Conservation (phyloP, 2,113 vertebrate genomes). For the Psilopsiagon aurifrons region DNA sequence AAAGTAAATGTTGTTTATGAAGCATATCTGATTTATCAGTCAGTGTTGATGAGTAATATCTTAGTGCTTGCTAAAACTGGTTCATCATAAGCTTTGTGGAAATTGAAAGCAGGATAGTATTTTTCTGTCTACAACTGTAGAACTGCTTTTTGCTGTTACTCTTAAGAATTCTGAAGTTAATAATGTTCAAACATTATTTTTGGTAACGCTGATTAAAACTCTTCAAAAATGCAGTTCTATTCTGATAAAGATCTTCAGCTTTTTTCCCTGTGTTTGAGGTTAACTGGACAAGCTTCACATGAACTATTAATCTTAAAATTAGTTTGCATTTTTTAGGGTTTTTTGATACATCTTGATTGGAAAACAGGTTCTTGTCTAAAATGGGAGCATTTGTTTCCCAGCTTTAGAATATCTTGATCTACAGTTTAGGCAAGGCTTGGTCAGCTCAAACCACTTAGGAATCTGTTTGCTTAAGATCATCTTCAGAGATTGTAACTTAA, state of each 20-base stretch:
- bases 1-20: background rate
- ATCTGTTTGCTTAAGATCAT: background rate
- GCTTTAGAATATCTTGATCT: background rate
- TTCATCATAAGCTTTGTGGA: background rate
- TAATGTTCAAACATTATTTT: background rate
- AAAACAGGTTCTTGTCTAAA: background rate
- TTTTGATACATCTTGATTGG: background rate
- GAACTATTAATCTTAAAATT: background rate
- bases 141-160: background rate
- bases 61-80: background rate
- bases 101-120: background rate
- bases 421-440: background rate
- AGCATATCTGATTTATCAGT: background rate
- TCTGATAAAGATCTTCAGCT: background rate
- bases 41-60: background rate
- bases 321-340: background rate
- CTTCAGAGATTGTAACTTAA: background rate
- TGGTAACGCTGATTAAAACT: background rate
- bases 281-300: background rate
- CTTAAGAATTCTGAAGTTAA: background rate
- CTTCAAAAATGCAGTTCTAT: background rate
- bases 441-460: background rate
- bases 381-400: background rate
- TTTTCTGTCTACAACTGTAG: background rate
- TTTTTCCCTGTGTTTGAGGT: background rate